Evolutionary conservation across 2,888 invertebrate genomes (phyloP).

Genomic region (Machimus atricapillus): DNA sequence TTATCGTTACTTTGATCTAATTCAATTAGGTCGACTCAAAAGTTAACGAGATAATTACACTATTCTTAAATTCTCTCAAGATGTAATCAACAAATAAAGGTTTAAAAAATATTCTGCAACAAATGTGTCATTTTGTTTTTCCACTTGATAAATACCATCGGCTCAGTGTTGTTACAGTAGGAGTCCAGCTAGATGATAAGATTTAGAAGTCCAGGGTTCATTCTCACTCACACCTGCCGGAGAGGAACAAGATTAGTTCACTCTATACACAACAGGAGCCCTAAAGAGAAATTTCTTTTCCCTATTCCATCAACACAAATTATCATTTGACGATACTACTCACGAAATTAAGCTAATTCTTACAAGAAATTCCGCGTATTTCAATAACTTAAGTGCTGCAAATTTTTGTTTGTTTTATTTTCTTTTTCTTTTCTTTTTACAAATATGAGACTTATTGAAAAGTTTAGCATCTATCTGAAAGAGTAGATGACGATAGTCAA

Average conservation of each 20-base stretch:
- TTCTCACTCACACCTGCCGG: constrained; percentile 63
- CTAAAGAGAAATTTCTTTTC: constrained; percentile 51
- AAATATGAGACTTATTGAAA: not conserved
- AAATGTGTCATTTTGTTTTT: constrained; percentile 38
- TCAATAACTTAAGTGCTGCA: not conserved
- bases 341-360: not conserved
- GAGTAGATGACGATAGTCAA: not conserved
- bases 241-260: constrained; percentile 65
- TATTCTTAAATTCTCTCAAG: constrained; percentile 14
- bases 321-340: not conserved
- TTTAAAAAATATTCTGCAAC: constrained; percentile 34
- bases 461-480: not conserved
- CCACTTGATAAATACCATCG: constrained; percentile 54
- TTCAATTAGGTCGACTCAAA: constrained; percentile 24
- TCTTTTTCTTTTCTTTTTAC: not conserved
- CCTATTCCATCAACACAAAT: constrained; percentile 40
- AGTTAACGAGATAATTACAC: constrained; percentile 27
- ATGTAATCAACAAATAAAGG: constrained; percentile 37
- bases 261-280: constrained; percentile 64
- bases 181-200: constrained; percentile 47
- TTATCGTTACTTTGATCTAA: constrained; percentile 18
- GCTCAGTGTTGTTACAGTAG: constrained; percentile 47
- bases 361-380: not conserved
- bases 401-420: too few relatives aligned
- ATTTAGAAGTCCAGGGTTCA: constrained; percentile 48